Evolutionary conservation across 2,888 invertebrate genomes (phyloP), one percentile per base, ranked within the genome.

Genomic region (Callosobruchus maculatus): DNA sequence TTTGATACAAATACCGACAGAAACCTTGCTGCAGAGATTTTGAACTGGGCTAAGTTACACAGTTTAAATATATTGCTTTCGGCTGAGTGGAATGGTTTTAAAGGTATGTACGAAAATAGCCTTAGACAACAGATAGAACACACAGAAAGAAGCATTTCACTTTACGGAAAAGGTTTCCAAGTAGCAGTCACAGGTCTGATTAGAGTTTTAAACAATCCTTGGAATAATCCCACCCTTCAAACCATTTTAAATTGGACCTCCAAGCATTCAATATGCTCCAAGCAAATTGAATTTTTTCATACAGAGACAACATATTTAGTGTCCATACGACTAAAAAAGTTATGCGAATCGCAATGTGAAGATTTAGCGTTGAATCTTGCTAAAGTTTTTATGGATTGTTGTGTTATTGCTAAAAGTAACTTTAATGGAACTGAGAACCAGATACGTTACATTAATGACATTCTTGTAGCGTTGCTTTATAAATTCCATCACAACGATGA

Each of bases 331-430:
- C 84, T 91, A 80, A 90, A 89, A 81, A 90, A 90, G 82, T 86
- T 91, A 76, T 89, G 90, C 82, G 90, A 91, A 84, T 89, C 89
- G 76, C 89, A 89, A 79, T 91, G 91, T 85, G 90, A 91, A 85
- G 90, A 91, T 83, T 85, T 91, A 76, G 91, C 91, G 75, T 85
- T 91, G 73, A 89, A 89, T 83, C 87, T 91, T 80, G 89, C 89
- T 30, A 88, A 88, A 68, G 89, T 90, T 74, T 86, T 85, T 72
- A 82, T 86, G 78, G 68, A 82, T 84, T 73, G 84, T 79, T 73
- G 73, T 20, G 21, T 9, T 7, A 5, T 20, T 1, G 20, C 68
- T 21, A 68, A 74, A 74, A 71, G 74, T 67, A 82, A 77, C 70
- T 81, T 86, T 74, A 84, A 84, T 77, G 85, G 86, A n/a, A 85